Evolutionary conservation across 2,113 vertebrate genomes (phyloP).

Genomic region (Anhinga rufa): DNA sequence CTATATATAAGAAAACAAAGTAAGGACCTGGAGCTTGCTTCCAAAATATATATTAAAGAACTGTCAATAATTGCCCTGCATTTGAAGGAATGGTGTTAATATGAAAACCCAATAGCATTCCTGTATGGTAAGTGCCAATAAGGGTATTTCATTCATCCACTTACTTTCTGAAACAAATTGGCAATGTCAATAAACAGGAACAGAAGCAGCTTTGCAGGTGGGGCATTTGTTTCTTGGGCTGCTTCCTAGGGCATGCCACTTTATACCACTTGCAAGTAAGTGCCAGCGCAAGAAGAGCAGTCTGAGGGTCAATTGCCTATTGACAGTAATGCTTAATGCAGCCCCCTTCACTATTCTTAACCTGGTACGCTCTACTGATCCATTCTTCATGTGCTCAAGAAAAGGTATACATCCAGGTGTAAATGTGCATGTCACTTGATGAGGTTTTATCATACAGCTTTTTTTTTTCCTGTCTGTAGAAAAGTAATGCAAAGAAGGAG

Average conservation of each 20-base stretch:
- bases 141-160: not conserved
- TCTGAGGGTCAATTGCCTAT: not conserved
- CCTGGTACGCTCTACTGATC: not conserved
- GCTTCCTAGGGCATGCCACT: not conserved
- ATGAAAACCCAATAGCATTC: not conserved
- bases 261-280: not conserved
- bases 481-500: not conserved
- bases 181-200: not conserved
- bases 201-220: not conserved
- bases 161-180: not conserved
- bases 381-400: not conserved
- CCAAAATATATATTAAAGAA: not conserved
- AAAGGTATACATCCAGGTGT: not conserved
- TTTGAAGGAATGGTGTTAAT: not conserved
- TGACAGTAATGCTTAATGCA: not conserved
- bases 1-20: conserved; percentile 40
- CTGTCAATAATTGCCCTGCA: not conserved
- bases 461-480: not conserved
- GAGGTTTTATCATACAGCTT: not conserved
- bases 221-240: not conserved
- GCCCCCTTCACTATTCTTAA: not conserved
- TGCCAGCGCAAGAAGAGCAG: not conserved
- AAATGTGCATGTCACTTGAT: not conserved
- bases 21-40: not conserved
- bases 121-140: not conserved